Conservation (phyloP, 2,888 invertebrate species). For the Drosophila recens region DNA sequence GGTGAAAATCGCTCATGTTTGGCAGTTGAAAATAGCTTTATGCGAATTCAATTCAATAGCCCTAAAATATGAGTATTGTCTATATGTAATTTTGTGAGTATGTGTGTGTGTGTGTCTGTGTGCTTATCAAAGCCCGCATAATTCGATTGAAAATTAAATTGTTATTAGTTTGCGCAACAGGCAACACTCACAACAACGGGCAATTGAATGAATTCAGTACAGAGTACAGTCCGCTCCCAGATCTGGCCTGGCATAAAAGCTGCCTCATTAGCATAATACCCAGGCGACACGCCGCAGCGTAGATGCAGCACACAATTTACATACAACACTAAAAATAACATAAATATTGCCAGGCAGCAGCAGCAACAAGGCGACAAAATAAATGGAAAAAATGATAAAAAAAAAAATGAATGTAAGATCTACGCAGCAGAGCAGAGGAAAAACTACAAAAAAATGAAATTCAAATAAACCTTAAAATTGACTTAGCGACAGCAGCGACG, state of each 20-base stretch:
- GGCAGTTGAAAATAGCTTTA: constrained; percentile 58
- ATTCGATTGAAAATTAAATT: constrained; percentile 77
- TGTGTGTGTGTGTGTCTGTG: constrained; percentile 23
- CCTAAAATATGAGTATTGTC: constrained; percentile 26
- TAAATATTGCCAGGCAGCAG: constrained; percentile 55
- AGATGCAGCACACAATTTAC: constrained; percentile 59
- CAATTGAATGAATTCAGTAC: constrained; percentile 42
- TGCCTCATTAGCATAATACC: constrained; percentile 67
- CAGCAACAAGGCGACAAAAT: constrained; percentile 54
- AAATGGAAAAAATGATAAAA: constrained; percentile 35
- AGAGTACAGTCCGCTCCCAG: constrained; percentile 50
- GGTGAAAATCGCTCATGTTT: constrained; percentile 27
- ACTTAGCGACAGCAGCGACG: constrained; percentile 65
- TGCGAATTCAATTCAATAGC: constrained; percentile 60
- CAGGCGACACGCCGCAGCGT: constrained; percentile 23
- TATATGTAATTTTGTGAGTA: constrained; percentile 13
- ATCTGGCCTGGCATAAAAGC: constrained; percentile 65
- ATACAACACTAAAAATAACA: constrained; percentile 75
- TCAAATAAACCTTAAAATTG: constrained; percentile 80
- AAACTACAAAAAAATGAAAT: constrained; percentile 74
- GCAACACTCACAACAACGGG: constrained; percentile 34
- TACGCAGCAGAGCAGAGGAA: constrained; percentile 36
- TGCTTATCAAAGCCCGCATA: constrained; percentile 61
- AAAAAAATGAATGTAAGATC: constrained; percentile 12
- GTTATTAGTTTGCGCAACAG: constrained; percentile 75